Percentiles rank a stretch among this genome's conserved stretches.
These are phyloP conservation scores for Peromyscus californicus DNA, from an alignment of 2,113 vertebrate species.

Conservation along the genomic window DNA sequence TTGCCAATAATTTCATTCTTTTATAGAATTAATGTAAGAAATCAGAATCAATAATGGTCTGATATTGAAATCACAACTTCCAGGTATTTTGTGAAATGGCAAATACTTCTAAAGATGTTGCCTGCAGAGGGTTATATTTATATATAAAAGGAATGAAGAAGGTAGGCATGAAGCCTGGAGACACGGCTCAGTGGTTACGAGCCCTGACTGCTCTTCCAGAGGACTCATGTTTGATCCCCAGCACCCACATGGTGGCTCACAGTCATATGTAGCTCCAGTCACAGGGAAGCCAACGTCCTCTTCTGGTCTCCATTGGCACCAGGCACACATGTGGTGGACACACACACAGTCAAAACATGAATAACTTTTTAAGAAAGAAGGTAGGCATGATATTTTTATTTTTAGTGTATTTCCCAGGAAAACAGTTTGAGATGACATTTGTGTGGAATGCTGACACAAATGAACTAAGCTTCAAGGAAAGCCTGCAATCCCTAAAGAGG, in stretches of 20 bases:
- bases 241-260: not conserved
- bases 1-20: slow-evolving; percentile 17
- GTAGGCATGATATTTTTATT: not conserved
- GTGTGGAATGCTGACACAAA: not conserved
- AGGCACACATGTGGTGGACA: not conserved
- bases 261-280: not conserved
- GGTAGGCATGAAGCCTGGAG: no score
- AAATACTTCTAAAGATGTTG: not conserved
- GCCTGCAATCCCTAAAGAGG: slow-evolving; percentile 13
- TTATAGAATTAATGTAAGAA: slow-evolving; percentile 68
- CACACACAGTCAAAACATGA: not conserved
- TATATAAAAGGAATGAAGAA: not conserved
- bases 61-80: slow-evolving; percentile 64
- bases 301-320: not conserved
- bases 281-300: not conserved
- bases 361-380: not conserved
- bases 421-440: not conserved
- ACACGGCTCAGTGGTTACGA: not conserved
- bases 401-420: slow-evolving; percentile 44
- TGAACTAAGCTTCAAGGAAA: not conserved
- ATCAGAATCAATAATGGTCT: slow-evolving; percentile 68
- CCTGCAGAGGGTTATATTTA: not conserved
- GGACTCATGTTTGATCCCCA: not conserved
- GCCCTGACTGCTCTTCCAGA: not conserved
- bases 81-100: not conserved